Conservation (phyloP, 2,113 vertebrate genomes). For the Sminthopsis crassicaudata region DNA sequence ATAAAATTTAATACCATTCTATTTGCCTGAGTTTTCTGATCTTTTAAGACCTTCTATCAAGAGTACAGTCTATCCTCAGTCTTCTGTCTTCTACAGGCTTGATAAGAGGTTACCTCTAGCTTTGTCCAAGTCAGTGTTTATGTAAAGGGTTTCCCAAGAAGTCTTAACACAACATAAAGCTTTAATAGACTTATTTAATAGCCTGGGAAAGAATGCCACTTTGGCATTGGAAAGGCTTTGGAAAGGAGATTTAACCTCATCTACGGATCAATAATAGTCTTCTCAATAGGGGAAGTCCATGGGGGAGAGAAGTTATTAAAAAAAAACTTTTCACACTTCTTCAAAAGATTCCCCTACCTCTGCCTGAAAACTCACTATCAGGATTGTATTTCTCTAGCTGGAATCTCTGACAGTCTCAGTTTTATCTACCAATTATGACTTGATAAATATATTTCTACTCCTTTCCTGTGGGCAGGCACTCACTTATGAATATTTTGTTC, state of each 20-base stretch:
- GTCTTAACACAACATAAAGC: neutral
- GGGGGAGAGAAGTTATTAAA: neutral
- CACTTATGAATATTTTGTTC: neutral
- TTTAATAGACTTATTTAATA: neutral
- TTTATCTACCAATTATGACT: neutral
- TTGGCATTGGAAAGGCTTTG: too few species aligned
- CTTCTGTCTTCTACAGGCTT: neutral
- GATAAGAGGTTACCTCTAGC: neutral
- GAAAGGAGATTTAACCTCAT: neutral
- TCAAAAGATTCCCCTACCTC: neutral
- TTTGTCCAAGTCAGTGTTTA: neutral
- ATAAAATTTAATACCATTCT: neutral
- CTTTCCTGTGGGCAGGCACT: neutral
- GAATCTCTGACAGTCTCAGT: neutral
- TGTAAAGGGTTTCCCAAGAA: neutral
- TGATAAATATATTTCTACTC: neutral
- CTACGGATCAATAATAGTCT: neutral
- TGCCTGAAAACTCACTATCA: neutral
- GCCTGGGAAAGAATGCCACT: neutral
- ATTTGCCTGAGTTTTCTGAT: neutral
- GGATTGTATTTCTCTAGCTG: neutral
- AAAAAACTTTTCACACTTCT: neutral
- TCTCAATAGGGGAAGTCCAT: neutral
- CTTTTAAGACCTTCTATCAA: neutral
- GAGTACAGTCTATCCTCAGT: neutral